Evolutionary conservation across 2,113 vertebrate species (phyloP).

Genomic region (Spheniscus mendiculus): DNA sequence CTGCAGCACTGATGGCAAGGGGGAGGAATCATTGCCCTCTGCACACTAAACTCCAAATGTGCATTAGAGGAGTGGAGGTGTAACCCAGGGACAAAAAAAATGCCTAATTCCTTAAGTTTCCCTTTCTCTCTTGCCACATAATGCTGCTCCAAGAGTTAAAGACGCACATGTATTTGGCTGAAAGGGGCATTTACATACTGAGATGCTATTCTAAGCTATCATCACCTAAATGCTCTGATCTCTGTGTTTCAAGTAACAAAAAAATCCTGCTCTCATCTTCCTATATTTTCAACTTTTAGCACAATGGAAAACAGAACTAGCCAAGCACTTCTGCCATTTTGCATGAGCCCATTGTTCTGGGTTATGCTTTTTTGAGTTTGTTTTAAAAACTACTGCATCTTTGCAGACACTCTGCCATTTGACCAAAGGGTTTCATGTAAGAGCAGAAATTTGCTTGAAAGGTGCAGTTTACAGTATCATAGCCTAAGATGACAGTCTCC

Average conservation of each 20-base stretch:
- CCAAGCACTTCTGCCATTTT: background rate
- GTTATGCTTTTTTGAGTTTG: background rate
- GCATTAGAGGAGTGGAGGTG: background rate
- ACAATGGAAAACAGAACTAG: background rate
- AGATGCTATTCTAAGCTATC: background rate
- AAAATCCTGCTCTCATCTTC: background rate
- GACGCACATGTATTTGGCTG: rapidly evolving
- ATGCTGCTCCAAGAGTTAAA: too few species aligned
- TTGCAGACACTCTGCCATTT: background rate
- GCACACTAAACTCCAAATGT: background rate
- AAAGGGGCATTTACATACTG: background rate
- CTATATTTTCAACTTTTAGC: background rate
- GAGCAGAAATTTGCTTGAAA: background rate
- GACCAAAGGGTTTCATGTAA: background rate
- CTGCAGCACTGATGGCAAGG: slow-evolving; percentile 66
- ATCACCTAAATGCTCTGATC: background rate
- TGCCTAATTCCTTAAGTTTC: background rate
- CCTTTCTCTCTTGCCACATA: background rate
- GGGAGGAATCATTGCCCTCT: slow-evolving; percentile 57
- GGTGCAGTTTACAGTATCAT: background rate
- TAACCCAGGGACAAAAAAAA: slow-evolving; percentile 1
- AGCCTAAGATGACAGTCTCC: background rate
- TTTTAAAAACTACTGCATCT: background rate
- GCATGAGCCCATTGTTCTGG: background rate
- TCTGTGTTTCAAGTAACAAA: background rate